These are phyloP conservation scores for Morpho deidamia DNA, from an alignment of 2,888 invertebrate genomes.

Conservation along the genomic window DNA sequence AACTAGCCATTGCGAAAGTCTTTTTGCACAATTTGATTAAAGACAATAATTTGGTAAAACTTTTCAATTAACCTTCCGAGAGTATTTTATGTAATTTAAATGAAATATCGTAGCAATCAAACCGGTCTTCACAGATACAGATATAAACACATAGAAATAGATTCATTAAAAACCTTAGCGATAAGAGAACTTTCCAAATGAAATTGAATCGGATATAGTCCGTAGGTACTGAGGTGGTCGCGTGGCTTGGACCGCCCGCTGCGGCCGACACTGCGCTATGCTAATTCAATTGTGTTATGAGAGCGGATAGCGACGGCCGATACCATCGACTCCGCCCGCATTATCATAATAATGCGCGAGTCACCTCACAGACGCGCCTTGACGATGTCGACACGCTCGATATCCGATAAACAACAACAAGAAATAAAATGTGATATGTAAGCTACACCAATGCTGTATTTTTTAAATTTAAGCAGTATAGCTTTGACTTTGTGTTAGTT, in stretches of 20 bases:
- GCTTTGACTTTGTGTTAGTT: too few species aligned
- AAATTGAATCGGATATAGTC: conserved; percentile 28
- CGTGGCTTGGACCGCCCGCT: conserved; percentile 71
- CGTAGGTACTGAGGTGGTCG: conserved; percentile 52
- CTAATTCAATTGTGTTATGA: conserved; percentile 75
- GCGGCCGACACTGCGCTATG: conserved; percentile 62
- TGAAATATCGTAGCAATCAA: too few species aligned
- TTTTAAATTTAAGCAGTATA: too few species aligned
- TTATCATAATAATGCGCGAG: conserved; percentile 76
- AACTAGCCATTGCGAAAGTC: too few species aligned
- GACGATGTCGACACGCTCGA: conserved; percentile 44
- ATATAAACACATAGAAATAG: too few species aligned
- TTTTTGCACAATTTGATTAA: too few species aligned
- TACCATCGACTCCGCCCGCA: conserved; percentile 65
- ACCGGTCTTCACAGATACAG: too few species aligned
- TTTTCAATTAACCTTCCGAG: too few species aligned
- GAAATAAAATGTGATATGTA: conserved; percentile 9
- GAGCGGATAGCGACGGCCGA: conserved; percentile 54
- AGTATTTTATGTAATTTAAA: too few species aligned
- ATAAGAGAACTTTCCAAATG: conserved; percentile 36
- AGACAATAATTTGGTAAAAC: too few species aligned
- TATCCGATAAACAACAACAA: conserved; percentile 33
- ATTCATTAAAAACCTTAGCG: conserved; percentile 2
- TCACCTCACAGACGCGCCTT: conserved; percentile 45
- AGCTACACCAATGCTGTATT: background rate